A percentile compares a stretch with the other conserved stretches of the same genome.
These are phyloP conservation scores for Oedothorax gibbosus DNA, from an alignment of 1,140 invertebrate species.

Conservation along the genomic window DNA sequence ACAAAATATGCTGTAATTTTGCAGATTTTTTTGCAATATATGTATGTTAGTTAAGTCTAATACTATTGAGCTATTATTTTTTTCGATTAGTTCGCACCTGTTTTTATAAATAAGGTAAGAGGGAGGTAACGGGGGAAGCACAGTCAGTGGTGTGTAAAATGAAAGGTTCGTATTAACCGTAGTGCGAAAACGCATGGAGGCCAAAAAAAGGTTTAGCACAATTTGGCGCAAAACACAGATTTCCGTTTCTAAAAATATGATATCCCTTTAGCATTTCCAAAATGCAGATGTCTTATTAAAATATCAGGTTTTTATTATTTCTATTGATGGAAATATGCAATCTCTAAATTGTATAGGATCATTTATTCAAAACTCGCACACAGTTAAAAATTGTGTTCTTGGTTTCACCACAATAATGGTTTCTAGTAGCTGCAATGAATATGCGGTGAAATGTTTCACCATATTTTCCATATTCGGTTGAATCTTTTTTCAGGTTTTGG, in stretches of 20 bases:
- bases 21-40: too few species aligned
- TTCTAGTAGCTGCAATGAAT: too few species aligned
- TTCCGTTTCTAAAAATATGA: not conserved
- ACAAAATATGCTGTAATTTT: too few species aligned
- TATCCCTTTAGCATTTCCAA: conserved; percentile 12
- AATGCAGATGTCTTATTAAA: not conserved
- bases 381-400: too few species aligned
- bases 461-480: too few species aligned
- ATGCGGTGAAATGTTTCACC: too few species aligned
- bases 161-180: conserved; percentile 32
- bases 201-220: conserved; percentile 14
- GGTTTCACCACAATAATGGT: too few species aligned
- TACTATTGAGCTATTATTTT: not conserved
- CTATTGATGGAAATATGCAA: not conserved
- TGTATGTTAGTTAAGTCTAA: not conserved
- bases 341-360: too few species aligned
- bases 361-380: too few species aligned
- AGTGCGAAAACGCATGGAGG: not conserved
- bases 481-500: too few species aligned
- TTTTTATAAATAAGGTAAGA: not conserved
- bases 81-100: not conserved
- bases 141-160: conserved; percentile 49
- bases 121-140: not conserved
- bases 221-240: conserved; percentile 21
- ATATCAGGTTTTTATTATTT: not conserved